phyloP scores from a whole-genome alignment of 2,797 vertebrate genomes.

The Scomberomorus guttatus region DNA sequence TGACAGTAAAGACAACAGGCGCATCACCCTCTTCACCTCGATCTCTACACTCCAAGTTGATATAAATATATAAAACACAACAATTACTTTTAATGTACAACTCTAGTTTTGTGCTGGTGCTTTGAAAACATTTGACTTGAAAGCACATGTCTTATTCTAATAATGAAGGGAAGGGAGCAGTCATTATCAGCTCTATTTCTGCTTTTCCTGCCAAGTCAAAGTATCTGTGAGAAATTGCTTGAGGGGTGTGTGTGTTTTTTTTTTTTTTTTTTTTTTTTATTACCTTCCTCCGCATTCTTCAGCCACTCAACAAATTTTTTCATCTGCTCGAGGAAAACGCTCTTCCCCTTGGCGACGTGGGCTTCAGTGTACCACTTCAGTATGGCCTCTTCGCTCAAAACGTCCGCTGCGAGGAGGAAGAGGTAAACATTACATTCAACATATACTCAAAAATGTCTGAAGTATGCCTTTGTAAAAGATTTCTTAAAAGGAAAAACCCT shows the following conservation, averaged over 20 bases:
- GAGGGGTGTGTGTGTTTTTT: too few species aligned
- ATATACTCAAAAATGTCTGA: background rate
- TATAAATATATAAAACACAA: too few species aligned
- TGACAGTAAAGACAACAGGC: too few species aligned
- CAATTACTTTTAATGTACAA: too few species aligned
- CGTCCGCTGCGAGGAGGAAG: conserved; percentile 88
- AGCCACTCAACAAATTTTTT: conserved; percentile 99
- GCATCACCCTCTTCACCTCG: too few species aligned
- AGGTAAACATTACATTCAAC: background rate
- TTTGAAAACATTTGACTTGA: too few species aligned
- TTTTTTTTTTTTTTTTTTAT: background rate
- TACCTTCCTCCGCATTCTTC: conserved; percentile 97
- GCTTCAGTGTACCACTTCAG: conserved; percentile 97
- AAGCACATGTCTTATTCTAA: too few species aligned
- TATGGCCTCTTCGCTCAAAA: conserved; percentile 97
- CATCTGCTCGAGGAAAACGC: conserved; percentile 98
- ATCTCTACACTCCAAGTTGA: too few species aligned
- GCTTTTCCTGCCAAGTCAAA: background rate
- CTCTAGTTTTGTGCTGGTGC: too few species aligned
- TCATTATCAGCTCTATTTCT: background rate
- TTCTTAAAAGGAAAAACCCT: too few species aligned
- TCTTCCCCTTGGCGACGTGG: conserved; percentile 94
- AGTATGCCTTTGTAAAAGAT: too few species aligned
- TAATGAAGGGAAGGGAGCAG: background rate
- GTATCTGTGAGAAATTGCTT: background rate